phyloP scores from a whole-genome alignment of 2,797 vertebrate species.

The Diplodus sargus region DNA sequence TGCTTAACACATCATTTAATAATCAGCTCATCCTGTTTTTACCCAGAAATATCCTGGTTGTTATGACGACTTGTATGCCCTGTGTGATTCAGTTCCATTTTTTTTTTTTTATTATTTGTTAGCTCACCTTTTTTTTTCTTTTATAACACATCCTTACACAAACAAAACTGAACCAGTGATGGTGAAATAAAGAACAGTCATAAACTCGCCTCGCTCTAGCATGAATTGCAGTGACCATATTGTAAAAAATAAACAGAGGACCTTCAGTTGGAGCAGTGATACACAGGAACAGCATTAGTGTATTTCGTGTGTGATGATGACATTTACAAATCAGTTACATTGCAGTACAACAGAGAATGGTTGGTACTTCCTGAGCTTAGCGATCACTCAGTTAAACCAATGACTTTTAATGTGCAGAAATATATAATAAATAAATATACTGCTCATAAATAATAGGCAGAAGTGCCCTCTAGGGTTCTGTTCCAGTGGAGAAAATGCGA shows the following conservation, averaged over 20 bases:
- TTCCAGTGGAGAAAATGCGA: neutral
- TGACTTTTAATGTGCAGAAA: neutral
- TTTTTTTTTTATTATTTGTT: neutral
- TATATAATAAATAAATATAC: neutral
- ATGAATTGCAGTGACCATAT: conserved; percentile 17
- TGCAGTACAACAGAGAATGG: neutral
- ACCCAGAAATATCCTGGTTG: neutral
- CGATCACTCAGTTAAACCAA: too few relatives aligned
- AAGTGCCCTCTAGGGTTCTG: neutral
- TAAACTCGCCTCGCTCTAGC: conserved; percentile 2
- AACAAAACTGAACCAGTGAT: conserved; percentile 21
- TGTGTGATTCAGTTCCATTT: neutral
- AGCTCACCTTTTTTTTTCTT: neutral
- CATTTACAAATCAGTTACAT: conserved; percentile 22
- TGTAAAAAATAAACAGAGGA: conserved; percentile 33
- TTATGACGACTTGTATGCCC: neutral
- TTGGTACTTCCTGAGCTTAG: neutral
- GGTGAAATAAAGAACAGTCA: neutral
- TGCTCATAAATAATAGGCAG: too few relatives aligned
- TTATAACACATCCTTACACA: conserved; percentile 8
- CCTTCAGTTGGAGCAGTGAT: conserved; percentile 16
- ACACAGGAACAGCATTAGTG: neutral
- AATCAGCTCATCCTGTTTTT: neutral
- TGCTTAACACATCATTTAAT: neutral
- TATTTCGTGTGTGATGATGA: conserved; percentile 5